Percentiles rank a stretch among this genome's conserved stretches.
These are phyloP conservation scores for Cyprinodon variegatus DNA, from an alignment of 2,113 vertebrate genomes.

Conservation along the genomic window DNA sequence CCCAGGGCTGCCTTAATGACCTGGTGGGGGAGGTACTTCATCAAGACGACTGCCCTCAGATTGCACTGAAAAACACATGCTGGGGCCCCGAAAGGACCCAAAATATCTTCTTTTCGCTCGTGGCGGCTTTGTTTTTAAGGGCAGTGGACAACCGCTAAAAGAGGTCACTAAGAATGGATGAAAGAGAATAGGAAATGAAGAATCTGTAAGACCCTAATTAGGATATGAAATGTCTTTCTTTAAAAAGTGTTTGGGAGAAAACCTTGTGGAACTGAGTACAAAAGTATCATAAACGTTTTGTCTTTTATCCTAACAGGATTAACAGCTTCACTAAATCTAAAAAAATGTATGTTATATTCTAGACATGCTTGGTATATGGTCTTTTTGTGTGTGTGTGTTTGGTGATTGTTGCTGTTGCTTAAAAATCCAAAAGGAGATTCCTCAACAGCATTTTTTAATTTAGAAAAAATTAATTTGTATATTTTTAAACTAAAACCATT, in stretches of 20 bases:
- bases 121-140: slow-evolving; percentile 10
- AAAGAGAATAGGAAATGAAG: slow-evolving; percentile 52
- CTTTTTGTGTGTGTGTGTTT: too few relatives aligned
- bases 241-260: slow-evolving; percentile 25
- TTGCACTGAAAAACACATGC: slow-evolving; percentile 66
- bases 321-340: not conserved
- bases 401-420: too few relatives aligned
- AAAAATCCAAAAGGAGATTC: not conserved
- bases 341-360: not conserved
- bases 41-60: slow-evolving; percentile 64
- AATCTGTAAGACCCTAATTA: slow-evolving; percentile 28
- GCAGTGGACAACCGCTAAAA: slow-evolving; percentile 32
- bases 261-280: slow-evolving; percentile 13
- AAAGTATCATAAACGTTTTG: not conserved
- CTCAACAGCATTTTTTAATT: not conserved
- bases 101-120: slow-evolving; percentile 57
- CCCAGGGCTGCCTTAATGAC: slow-evolving; percentile 80
- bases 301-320: slow-evolving; percentile 11
- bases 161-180: slow-evolving; percentile 45
- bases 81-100: slow-evolving; percentile 35
- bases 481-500: not conserved
- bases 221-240: slow-evolving; percentile 32
- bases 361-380: too few relatives aligned
- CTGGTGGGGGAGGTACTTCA: slow-evolving; percentile 77
- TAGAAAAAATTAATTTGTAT: not conserved